Evolutionary conservation across 37 sponge, comb jelly and placozoan species (phyloP).

Genomic region (Halichondria panicea): DNA sequence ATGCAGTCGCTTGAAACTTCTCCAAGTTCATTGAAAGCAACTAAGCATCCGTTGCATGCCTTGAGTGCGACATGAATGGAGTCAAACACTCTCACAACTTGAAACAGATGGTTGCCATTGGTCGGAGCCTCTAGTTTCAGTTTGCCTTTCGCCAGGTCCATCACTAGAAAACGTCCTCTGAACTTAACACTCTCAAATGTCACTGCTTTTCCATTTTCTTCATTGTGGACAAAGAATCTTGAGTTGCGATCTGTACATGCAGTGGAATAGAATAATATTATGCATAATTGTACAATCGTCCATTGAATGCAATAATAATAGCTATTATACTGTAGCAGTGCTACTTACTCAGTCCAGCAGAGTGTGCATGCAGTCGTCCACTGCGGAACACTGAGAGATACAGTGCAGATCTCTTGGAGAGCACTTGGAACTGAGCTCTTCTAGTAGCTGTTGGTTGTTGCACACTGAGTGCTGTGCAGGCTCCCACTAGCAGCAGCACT

Average conservation of each 20-base stretch:
- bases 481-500: neutral
- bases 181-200: slow-evolving; percentile 10
- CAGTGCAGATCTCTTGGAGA: neutral
- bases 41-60: neutral
- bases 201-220: neutral
- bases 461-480: neutral
- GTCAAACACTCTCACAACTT: neutral
- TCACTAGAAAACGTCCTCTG: slow-evolving; percentile 1
- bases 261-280: too few relatives aligned
- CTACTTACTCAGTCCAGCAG: neutral
- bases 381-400: neutral
- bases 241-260: slow-evolving; percentile 3
- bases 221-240: neutral
- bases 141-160: neutral
- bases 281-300: too few relatives aligned
- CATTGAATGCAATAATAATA: too few relatives aligned
- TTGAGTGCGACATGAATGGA: neutral
- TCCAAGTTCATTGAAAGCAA: neutral
- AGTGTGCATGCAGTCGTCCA: slow-evolving; percentile 11
- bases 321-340: too few relatives aligned
- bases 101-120: neutral
- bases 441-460: neutral
- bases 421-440: neutral
- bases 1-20: too few relatives aligned
- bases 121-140: neutral